These are phyloP conservation scores for Erythrocercus mccallii DNA, from an alignment of 2,113 vertebrate species.

Conservation along the genomic window DNA sequence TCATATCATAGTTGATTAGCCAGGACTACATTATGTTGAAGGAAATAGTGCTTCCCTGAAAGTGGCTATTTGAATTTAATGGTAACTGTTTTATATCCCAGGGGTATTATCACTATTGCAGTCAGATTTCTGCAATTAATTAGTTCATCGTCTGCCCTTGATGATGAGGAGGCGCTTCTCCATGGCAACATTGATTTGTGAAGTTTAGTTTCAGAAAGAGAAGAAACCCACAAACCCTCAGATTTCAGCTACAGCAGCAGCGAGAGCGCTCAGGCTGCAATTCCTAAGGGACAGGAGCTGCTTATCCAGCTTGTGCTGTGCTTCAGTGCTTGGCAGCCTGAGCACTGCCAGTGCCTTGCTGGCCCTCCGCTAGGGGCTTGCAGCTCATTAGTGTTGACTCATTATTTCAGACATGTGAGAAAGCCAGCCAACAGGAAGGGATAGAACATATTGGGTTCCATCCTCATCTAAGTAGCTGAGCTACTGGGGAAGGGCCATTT, in stretches of 20 bases:
- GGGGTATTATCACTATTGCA: neutral
- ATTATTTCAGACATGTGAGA: neutral
- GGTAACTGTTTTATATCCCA: neutral
- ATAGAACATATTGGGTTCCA: neutral
- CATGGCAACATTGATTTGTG: constrained; percentile 31
- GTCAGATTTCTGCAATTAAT: constrained; percentile 23
- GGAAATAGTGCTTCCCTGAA: neutral
- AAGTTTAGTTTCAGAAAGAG: neutral
- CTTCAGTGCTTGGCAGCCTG: neutral
- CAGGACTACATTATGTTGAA: neutral
- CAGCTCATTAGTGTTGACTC: neutral
- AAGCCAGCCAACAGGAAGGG: neutral
- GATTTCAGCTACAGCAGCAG: neutral
- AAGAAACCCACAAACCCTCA: neutral
- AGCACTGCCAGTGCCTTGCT: neutral
- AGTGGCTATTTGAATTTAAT: neutral
- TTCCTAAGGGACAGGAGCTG: neutral
- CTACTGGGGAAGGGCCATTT: neutral
- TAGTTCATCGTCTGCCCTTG: neutral
- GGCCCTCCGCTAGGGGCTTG: neutral
- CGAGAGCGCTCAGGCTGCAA: neutral
- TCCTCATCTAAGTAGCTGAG: neutral
- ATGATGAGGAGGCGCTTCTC: neutral
- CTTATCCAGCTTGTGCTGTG: neutral
- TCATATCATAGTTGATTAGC: neutral